Evolutionary conservation across 1,140 invertebrate genomes (phyloP), one percentile per base, ranked within the genome.

Genomic region (Hestina assimilis): DNA sequence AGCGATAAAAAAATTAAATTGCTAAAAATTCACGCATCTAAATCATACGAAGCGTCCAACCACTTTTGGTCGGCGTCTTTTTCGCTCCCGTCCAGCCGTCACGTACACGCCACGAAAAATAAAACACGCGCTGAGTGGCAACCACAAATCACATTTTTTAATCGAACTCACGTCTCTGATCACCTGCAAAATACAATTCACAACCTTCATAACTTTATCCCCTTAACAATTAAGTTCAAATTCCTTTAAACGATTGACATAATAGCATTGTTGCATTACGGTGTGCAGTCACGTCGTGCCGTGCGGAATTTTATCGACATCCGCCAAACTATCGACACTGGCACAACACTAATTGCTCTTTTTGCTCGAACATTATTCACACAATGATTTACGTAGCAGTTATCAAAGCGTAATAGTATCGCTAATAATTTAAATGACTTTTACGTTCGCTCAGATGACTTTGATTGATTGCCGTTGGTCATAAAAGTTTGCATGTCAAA

Each of bases 61-160:
- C 48, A 19, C 24, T 50, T 42, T 61, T 41, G 12, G 38, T 33
- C 20, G 50, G 59, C 55, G 45, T 55, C 58, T 78, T 75, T 81
- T 73, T 70, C 58, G 57, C 54, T 56, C 58, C 66, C 63, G 73
- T 70, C 70, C 52, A 58, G 66, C 57, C 66, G 71, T 84, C 83
- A 84, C 81, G 83, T 84, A 77, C 79, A 73, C 52, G 61, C 71
- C 54, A 68, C 70, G 71, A 72, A 84, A 82, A 81, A 87, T 84
- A 84, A 81, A 84, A 80, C 79, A 78, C 78, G 75, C 69, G 75
- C 72, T 63, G 66, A 77, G 65, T 75, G 75, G 69, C 70, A 63
- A 70, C 80, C 81, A 82, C 83, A 87, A 87, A 87, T 87, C 83
- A 87, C 74, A 87, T 84, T 87, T 87, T 84, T 87, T 84, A 87